Percentiles rank a stretch among this genome's conserved stretches.
Conservation (phyloP, 2,797 vertebrate species). For the Pogoniulus pusillus region DNA sequence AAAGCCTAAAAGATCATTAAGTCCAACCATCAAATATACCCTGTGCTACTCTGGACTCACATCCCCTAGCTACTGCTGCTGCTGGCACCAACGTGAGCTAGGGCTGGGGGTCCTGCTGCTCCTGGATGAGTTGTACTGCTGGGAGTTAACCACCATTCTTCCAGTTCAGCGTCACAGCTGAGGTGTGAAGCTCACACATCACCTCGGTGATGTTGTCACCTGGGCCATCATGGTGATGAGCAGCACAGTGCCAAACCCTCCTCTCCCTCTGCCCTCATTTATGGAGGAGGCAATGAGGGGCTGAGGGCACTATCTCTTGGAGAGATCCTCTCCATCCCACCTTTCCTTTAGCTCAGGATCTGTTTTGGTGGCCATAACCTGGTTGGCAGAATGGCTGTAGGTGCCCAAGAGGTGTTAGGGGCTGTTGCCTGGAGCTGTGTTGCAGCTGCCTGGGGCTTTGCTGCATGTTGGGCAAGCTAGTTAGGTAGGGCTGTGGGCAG, state of each 20-base stretch:
- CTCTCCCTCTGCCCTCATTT: background rate
- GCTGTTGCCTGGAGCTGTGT: accelerated
- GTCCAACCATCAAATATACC: accelerated
- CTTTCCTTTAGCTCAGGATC: background rate
- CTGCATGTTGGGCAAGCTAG: background rate
- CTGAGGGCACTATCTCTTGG: background rate
- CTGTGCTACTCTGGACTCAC: background rate
- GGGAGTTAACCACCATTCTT: background rate
- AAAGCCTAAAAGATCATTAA: too few species aligned
- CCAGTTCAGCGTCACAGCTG: background rate
- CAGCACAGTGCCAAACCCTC: background rate
- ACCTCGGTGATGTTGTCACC: background rate
- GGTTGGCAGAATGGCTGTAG: background rate
- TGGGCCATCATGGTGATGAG: background rate
- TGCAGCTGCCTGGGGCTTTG: background rate
- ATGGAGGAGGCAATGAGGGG: background rate
- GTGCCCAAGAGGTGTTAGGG: background rate
- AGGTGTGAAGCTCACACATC: too few species aligned
- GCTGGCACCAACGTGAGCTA: background rate
- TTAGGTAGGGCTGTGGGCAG: background rate
- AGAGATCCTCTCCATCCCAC: background rate
- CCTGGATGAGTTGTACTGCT: accelerated
- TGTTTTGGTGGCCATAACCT: background rate
- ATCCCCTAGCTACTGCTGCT: background rate
- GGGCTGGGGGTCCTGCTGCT: background rate